phyloP scores from a whole-genome alignment of 2,797 vertebrate species.

The Protosalanx chinensis region DNA sequence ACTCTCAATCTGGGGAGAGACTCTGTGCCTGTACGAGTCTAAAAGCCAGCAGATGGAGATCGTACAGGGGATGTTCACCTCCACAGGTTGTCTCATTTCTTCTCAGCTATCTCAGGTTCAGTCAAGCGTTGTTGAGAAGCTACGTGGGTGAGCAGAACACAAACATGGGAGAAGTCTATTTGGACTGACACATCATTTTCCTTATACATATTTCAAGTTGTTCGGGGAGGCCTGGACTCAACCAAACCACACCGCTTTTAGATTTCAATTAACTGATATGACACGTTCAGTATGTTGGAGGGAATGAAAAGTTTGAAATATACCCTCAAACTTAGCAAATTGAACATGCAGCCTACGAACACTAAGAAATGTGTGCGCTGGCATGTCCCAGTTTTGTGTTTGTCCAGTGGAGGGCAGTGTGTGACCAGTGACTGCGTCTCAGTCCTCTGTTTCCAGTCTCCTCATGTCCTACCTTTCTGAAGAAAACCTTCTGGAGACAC shows the following conservation, averaged over 20 bases:
- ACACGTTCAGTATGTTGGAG: neutral
- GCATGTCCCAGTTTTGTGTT: neutral
- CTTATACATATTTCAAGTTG: neutral
- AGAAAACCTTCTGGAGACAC: neutral
- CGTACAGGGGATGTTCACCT: neutral
- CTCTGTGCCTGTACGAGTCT: neutral
- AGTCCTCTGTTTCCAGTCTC: neutral
- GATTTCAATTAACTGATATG: neutral
- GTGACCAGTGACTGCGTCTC: too few species aligned
- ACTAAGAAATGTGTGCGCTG: neutral
- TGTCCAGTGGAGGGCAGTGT: neutral
- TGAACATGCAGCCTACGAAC: too few species aligned
- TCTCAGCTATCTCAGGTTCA: neutral
- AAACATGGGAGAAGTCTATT: neutral
- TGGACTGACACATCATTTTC: constrained; percentile 1
- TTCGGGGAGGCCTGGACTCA: neutral
- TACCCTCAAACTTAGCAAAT: too few species aligned
- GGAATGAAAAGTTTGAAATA: neutral
- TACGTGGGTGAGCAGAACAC: neutral
- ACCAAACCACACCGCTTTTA: neutral
- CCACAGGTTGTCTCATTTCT: neutral
- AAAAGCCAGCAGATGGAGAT: neutral
- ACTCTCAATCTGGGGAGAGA: neutral
- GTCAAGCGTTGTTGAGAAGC: neutral
- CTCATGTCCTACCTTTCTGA: neutral